Evolutionary conservation across 2,797 vertebrate genomes (phyloP).

Genomic region (Microhierax caerulescens): DNA sequence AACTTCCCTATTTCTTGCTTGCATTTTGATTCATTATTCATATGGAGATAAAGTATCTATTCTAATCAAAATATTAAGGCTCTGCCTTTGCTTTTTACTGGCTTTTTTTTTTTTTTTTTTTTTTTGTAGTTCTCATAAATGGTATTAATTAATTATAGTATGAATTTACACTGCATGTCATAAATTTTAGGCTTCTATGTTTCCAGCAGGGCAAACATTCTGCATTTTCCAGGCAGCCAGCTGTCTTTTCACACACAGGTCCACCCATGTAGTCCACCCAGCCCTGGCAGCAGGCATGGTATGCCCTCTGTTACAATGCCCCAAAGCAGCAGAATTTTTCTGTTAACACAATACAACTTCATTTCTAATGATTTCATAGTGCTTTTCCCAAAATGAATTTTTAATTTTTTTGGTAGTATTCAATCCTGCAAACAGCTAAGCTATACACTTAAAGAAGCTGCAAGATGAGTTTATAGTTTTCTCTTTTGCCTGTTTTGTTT

Average conservation of each 20-base stretch:
- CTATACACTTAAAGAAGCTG: neutral
- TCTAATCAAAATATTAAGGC: slow-evolving; percentile 12
- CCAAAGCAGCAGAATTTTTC: neutral
- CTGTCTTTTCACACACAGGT: neutral
- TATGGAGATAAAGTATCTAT: neutral
- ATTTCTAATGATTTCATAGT: neutral
- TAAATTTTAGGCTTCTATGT: neutral
- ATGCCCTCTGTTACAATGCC: neutral
- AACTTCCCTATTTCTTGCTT: neutral
- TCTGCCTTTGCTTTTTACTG: neutral
- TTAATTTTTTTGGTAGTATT: slow-evolving; percentile 30
- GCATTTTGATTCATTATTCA: neutral
- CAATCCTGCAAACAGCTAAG: neutral
- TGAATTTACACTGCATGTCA: neutral
- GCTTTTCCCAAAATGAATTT: slow-evolving; percentile 26
- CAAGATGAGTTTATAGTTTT: slow-evolving; percentile 28
- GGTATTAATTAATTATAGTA: neutral
- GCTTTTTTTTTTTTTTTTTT: no score
- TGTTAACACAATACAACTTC: neutral
- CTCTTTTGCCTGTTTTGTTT: slow-evolving; percentile 8
- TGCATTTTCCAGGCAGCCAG: neutral
- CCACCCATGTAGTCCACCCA: neutral
- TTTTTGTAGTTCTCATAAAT: neutral
- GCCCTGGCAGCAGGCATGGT: neutral
- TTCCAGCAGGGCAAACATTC: slow-evolving; percentile 3